Base-by-base conservation (phyloP, 2,888 invertebrate species). In the Phengaris arion region DNA sequence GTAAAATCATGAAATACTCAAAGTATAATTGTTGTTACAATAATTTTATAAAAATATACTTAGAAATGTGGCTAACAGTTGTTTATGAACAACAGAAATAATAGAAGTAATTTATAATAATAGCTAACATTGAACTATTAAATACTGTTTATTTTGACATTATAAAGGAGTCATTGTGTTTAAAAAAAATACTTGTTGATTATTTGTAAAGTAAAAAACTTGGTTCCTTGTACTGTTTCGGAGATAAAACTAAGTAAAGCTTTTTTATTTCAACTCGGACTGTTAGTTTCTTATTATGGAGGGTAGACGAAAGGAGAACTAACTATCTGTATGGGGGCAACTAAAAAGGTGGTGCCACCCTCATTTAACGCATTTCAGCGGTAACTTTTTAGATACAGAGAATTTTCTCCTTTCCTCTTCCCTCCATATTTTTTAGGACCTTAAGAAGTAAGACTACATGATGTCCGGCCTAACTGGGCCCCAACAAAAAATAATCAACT, bases 1-100 rank as follows among this genome's bases (percentile, higher is more conserved):
- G 10, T 15, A 59, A 22, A 59, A 15, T 59, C 59, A 15, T 22
- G 59, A 59, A 59, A 59, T 59, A 59, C 59, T 59, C 59, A 59
- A 59, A 59, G 59, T 59, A 59, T n/a, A n/a, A n/a, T 59, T 59
- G 59, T 59, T 59, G 22, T 59, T 59, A 59, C 59, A 22, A 59
- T 59, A 15, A 59, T 59, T 59, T 59, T 59, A 59, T 59, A 59
- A 59, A 59, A 22, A 59, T 59, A 22, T 59, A 59, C 59, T 57
- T 57, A 15, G 22, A 22, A 15, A 22, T 22, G 59, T 22, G 22
- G 15, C 9, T 10, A 22, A 59, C 59, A 10, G 22, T 59, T 59
- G 59, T 22, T 22, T 59, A 1, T 59, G 10, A 59, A 59, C 59
- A 59, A 59, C 22, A 10, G 15, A 15, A 22, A 9, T 9, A 22